phyloP scores from a whole-genome alignment of 92 coral and sea anemone species.

The Micromussa lordhowensis region DNA sequence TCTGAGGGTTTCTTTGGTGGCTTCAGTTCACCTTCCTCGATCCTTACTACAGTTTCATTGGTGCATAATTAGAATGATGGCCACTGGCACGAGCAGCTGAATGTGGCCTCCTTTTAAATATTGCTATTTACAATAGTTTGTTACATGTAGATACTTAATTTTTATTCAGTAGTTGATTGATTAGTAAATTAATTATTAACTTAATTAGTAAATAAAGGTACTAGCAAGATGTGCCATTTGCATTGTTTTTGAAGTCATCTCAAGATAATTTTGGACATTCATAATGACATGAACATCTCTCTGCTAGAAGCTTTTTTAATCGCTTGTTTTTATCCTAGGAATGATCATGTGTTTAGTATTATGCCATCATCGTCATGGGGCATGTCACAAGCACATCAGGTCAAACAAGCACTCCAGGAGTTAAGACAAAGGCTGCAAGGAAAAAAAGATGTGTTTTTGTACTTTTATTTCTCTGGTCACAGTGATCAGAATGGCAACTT shows the following conservation, averaged over 20 bases:
- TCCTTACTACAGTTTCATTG: too few relatives aligned
- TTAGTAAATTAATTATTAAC: too few relatives aligned
- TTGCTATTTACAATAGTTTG: too few relatives aligned
- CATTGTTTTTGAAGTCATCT: not conserved
- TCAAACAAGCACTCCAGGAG: not conserved
- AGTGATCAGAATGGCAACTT: conserved; percentile 36
- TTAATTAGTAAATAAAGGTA: too few relatives aligned
- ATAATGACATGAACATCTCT: not conserved
- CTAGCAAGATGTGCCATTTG: not conserved
- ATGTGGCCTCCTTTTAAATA: too few relatives aligned
- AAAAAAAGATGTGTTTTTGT: conserved; percentile 32
- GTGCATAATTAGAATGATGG: too few relatives aligned
- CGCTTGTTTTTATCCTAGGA: conserved; percentile 2
- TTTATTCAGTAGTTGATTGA: too few relatives aligned
- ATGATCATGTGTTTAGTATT: conserved; percentile 24
- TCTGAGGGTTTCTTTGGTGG: too few relatives aligned
- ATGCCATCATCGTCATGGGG: not conserved
- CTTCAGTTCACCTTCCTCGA: too few relatives aligned
- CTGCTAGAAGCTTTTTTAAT: not conserved
- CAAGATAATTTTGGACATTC: not conserved
- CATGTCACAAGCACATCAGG: not conserved
- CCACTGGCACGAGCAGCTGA: too few relatives aligned
- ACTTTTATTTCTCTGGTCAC: conserved; percentile 48
- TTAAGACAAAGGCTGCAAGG: conserved; percentile 1
- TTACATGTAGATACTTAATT: too few relatives aligned